These are phyloP conservation scores for Tipula unca DNA, from an alignment of 2,888 invertebrate species.

Conservation along the genomic window DNA sequence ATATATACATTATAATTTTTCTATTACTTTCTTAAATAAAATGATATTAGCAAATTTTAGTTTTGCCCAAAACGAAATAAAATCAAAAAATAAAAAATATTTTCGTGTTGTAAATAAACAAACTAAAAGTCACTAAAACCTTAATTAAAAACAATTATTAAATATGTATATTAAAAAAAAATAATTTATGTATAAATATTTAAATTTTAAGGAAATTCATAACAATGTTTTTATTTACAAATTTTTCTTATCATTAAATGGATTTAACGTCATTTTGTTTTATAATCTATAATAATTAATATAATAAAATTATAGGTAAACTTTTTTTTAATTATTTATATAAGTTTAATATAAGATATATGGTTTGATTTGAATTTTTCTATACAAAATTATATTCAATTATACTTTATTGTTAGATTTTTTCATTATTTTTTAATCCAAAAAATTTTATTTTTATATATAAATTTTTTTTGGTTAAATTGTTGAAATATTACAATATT, in stretches of 20 bases:
- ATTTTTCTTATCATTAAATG: neutral
- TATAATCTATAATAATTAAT: neutral
- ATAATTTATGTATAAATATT: neutral
- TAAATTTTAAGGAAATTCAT: constrained; percentile 14
- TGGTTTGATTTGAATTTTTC: neutral
- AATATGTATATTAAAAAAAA: constrained; percentile 14
- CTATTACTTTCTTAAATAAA: neutral
- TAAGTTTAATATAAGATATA: neutral
- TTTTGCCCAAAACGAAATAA: neutral
- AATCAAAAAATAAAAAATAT: neutral
- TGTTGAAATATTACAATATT: neutral
- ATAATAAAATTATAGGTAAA: neutral
- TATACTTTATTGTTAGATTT: neutral
- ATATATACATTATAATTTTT: neutral
- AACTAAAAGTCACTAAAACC: neutral
- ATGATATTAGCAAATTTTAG: neutral
- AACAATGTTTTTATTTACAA: constrained; percentile 1
- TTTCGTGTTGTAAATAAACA: neutral
- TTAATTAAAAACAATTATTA: constrained; percentile 8
- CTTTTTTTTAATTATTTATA: neutral
- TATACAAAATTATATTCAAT: constrained; percentile 1
- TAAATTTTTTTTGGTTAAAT: neutral
- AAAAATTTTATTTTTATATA: neutral
- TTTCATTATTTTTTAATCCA: neutral
- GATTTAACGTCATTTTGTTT: neutral